Evolutionary conservation across 1,140 invertebrate genomes (phyloP).

Genomic region (Penaeus chinensis): DNA sequence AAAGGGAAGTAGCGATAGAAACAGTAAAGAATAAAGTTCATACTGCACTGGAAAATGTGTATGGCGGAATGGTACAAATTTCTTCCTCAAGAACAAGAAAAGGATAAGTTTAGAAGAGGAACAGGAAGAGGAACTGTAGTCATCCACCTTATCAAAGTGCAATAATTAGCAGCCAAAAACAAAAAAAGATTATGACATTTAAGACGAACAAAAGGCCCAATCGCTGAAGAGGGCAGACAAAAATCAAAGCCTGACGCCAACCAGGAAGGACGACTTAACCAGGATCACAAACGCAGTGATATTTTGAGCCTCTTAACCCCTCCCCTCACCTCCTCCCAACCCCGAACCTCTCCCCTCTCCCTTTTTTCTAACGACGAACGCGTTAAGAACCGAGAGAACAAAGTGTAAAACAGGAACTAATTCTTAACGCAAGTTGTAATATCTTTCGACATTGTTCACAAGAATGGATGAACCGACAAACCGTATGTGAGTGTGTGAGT

Average conservation of each 20-base stretch:
- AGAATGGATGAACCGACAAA: no score
- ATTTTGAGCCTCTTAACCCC: no score
- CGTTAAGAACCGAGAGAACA: no score
- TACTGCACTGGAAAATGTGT: not conserved
- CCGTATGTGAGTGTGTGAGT: no score
- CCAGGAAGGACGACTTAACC: not conserved
- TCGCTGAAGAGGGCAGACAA: not conserved
- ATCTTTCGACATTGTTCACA: no score
- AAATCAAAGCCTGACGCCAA: not conserved
- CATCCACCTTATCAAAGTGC: not conserved
- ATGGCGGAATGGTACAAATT: not conserved
- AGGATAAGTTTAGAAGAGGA: conserved; percentile 1
- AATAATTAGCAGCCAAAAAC: not conserved
- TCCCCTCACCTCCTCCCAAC: no score
- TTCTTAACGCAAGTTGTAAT: no score
- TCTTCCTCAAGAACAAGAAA: not conserved
- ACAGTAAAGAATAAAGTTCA: not conserved
- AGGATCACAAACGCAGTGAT: no score
- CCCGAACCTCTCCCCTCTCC: no score
- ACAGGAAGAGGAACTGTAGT: conserved; percentile 14
- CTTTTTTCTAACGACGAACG: no score
- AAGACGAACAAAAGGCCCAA: not conserved
- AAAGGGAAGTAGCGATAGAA: no score
- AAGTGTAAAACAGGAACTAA: no score
- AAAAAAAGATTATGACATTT: conserved; percentile 5